Percentiles rank a stretch among this genome's conserved stretches.
phyloP scores from a whole-genome alignment of 2,113 vertebrate species.

The Canis aureus region DNA sequence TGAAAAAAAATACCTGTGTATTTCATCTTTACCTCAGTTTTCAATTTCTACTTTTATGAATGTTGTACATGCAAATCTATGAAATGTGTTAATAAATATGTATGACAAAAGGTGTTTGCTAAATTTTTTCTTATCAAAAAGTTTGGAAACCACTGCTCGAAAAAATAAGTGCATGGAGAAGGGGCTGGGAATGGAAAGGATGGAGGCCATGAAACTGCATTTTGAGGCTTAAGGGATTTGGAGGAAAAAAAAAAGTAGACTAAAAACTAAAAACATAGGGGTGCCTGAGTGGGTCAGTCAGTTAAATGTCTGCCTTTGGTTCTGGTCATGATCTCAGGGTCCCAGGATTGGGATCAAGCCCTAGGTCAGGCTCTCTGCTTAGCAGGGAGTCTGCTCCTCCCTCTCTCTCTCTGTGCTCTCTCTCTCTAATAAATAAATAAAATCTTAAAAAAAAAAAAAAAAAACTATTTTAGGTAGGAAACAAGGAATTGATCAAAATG shows the following conservation, averaged over 20 bases:
- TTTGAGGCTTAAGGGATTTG: not conserved
- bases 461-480: not conserved
- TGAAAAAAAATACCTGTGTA: not conserved
- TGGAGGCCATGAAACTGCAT: not conserved
- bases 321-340: not conserved
- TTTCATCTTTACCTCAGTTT: slow-evolving; percentile 35
- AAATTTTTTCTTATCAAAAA: not conserved
- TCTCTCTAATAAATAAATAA: not conserved
- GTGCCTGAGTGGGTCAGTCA: not conserved
- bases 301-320: not conserved
- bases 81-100: not conserved
- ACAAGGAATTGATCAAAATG: slow-evolving; percentile 50
- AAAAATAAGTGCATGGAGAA: not conserved
- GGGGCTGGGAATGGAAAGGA: not conserved
- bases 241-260: not conserved
- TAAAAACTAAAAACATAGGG: not conserved
- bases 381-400: not conserved
- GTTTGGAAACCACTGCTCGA: not conserved
- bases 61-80: not conserved
- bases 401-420: not conserved
- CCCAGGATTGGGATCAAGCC: not conserved
- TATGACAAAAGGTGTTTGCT: not conserved
- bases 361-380: not conserved
- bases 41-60: slow-evolving; percentile 12
- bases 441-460: not conserved